These are phyloP conservation scores for Molossus alvarezi DNA, from an alignment of 2,797 vertebrate species.

Conservation along the genomic window DNA sequence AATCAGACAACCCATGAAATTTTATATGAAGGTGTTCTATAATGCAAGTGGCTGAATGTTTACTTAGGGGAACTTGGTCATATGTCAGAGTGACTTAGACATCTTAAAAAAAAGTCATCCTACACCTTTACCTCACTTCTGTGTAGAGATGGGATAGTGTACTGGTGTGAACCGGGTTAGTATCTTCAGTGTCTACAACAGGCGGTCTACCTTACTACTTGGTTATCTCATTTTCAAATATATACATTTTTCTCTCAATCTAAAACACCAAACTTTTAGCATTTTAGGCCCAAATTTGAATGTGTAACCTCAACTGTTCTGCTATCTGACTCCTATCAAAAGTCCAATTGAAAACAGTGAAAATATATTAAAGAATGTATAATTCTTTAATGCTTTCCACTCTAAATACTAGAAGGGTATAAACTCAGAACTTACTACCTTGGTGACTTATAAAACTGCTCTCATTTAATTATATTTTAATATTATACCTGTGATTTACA, in stretches of 20 bases:
- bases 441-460: background rate
- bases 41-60: background rate
- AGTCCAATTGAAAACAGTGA: background rate
- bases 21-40: slow-evolving; percentile 29
- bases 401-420: background rate
- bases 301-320: background rate
- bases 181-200: background rate
- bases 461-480: slow-evolving; percentile 48
- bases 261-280: background rate
- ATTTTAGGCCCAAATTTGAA: background rate
- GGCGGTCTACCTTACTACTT: background rate
- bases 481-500: background rate
- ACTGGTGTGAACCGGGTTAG: background rate
- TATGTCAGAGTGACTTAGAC: background rate
- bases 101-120: background rate
- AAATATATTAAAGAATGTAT: background rate
- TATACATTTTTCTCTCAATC: background rate
- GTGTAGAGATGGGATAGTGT: background rate
- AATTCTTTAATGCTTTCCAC: background rate
- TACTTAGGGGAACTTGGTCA: background rate
- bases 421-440: slow-evolving; percentile 12
- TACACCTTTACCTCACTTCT: background rate
- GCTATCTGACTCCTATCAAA: background rate
- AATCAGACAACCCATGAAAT: slow-evolving; percentile 20
- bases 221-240: slow-evolving; percentile 9